Evolutionary conservation across 1,140 invertebrate genomes (phyloP).

Genomic region (Calephelis nemesis): DNA sequence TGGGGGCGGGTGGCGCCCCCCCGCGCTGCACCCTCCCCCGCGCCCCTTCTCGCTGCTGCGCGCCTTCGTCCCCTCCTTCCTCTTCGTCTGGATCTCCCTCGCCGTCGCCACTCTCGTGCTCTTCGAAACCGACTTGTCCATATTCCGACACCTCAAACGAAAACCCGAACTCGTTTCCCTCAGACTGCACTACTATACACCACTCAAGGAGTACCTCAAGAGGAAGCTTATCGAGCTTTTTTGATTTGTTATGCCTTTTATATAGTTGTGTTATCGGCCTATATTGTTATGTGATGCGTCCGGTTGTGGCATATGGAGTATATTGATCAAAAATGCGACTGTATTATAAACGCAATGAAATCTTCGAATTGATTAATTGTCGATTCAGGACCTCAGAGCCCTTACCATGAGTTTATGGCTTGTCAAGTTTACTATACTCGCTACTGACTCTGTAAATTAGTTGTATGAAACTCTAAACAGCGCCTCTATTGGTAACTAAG

Average conservation of each 20-base stretch:
- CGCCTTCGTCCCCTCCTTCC: constrained; percentile 86
- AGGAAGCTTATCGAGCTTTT: constrained; percentile 73
- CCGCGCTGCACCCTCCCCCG: constrained; percentile 76
- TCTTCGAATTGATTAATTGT: no score
- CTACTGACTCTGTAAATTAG: no score
- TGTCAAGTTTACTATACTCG: no score
- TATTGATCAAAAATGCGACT: no score
- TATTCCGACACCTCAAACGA: constrained; percentile 85
- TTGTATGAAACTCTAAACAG: no score
- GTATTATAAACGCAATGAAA: no score
- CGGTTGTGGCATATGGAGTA: not conserved
- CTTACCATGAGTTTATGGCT: no score
- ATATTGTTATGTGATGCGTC: not conserved
- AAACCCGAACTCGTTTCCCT: constrained; percentile 89
- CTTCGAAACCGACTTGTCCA: constrained; percentile 87
- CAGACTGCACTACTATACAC: constrained; percentile 89
- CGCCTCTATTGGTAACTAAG: no score
- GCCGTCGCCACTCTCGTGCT: constrained; percentile 83
- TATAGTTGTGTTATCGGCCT: constrained; percentile 2
- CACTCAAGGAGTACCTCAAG: constrained; percentile 87
- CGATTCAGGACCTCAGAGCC: no score
- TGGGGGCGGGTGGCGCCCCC: constrained; percentile 73
- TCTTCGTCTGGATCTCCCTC: constrained; percentile 84
- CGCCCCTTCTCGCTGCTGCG: constrained; percentile 82
- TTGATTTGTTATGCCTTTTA: constrained; percentile 47